Evolutionary conservation across 2,888 invertebrate genomes (phyloP), one percentile per base, ranked within the genome.

Genomic region (Drosophila multiciliata): DNA sequence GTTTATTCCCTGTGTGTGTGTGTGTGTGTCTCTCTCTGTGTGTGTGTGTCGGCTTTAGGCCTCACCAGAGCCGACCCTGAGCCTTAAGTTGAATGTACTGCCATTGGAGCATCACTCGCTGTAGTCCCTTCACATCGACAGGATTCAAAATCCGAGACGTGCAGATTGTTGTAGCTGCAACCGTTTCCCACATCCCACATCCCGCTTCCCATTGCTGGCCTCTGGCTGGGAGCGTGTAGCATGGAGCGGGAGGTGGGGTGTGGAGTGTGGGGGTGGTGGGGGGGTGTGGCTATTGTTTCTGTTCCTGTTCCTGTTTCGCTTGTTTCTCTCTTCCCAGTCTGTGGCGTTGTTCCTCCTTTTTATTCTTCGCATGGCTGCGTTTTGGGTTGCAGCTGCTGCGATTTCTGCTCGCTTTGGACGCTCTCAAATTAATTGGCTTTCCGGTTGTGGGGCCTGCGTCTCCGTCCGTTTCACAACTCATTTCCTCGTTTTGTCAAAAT

Each of bases 391-490:
- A 75, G 62, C 64, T 33, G 50, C 52, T 55, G 45, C 55, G 53
- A 23, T 64, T 57, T 64, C 66, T 54, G 54, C 70, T 65, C 87
- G 73, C 76, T 85, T 80, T 75, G 82, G 71, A 45, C 73, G 78
- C 80, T 82, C 83, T 85, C 81, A 81, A 87, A 86, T 85, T 86
- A 86, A 86, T 86, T 86, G 87, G 77, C 87, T 87, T 86, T 87
- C 87, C 85, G 83, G 72, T 70, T 42, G 49, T 54, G 54, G 54
- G 45, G 42, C 60, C 3, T 50, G 17, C 63, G 48, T 58, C 64
- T 57, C 52, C 73, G 61, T 61, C 53, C 42, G 78, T 63, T 67
- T 78, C 83, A 85, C 78, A 85, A 79, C 81, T 87, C 71, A 85
- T 82, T 83, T 83, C 78, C 83, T 73, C 35, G 48, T 61, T 15